phyloP scores from a whole-genome alignment of 2,888 invertebrate genomes.

The Unio pictorum region DNA sequence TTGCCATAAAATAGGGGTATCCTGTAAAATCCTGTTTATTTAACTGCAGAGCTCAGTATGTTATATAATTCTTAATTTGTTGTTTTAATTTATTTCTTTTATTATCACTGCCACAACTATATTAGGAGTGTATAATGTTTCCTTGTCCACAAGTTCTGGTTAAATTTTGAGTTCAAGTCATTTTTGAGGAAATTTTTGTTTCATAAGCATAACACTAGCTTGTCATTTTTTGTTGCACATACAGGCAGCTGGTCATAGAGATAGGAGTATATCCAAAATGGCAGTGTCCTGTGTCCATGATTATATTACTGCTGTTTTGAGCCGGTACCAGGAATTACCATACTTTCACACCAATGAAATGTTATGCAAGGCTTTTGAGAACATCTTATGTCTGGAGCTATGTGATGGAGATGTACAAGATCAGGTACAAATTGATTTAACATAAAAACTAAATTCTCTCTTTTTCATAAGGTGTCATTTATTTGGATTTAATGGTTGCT shows the following conservation, averaged over 20 bases:
- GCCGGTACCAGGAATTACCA: constrained; percentile 88
- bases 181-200: not conserved
- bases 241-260: constrained; percentile 92
- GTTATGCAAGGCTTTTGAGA: constrained; percentile 94
- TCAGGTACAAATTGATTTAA: constrained; percentile 73
- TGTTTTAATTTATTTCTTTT: no score
- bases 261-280: constrained; percentile 89
- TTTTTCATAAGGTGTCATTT: no score
- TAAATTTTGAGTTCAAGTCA: no score
- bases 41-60: no score
- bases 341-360: constrained; percentile 98
- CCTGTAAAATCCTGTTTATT: no score
- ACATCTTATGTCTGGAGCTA: constrained; percentile 90
- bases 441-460: no score
- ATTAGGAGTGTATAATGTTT: no score
- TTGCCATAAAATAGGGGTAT: no score
- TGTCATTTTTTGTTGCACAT: constrained; percentile 25
- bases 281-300: constrained; percentile 92
- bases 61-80: no score
- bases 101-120: no score
- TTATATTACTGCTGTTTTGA: constrained; percentile 88
- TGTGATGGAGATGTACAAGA: constrained; percentile 94
- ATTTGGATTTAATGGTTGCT: no score
- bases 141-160: no score
- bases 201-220: not conserved